Percentiles rank a stretch among this genome's conserved stretches.
Evolutionary conservation across 2,797 vertebrate species (phyloP).

Genomic region (Remorina albescens): DNA sequence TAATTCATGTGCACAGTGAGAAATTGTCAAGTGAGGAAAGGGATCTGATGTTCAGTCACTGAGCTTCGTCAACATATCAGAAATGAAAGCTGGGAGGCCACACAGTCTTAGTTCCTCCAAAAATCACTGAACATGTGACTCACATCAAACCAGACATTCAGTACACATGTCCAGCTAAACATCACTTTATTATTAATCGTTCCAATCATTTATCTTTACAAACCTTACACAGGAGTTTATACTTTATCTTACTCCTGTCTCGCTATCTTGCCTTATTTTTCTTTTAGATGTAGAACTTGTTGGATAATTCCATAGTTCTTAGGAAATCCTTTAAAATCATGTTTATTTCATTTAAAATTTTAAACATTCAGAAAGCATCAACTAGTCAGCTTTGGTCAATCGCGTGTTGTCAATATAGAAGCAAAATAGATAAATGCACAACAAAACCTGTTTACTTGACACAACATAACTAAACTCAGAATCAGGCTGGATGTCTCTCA

Average conservation of each 20-base stretch:
- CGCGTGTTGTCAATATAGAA: too few species aligned
- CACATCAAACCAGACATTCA: not conserved
- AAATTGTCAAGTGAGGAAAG: too few species aligned
- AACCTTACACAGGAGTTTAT: too few species aligned
- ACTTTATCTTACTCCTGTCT: too few species aligned
- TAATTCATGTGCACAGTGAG: not conserved
- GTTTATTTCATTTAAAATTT: too few species aligned
- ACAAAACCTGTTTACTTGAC: constrained; percentile 20
- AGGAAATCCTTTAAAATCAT: too few species aligned
- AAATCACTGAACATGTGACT: not conserved
- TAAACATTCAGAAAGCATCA: too few species aligned
- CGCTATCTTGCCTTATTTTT: too few species aligned
- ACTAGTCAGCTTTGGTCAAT: too few species aligned
- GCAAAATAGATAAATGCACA: not conserved
- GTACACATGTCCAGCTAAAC: not conserved
- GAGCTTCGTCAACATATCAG: not conserved
- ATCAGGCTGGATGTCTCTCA: constrained; percentile 1
- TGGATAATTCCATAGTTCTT: too few species aligned
- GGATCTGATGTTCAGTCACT: not conserved
- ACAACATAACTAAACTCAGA: constrained; percentile 14
- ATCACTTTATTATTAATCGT: not conserved
- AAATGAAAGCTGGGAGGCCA: not conserved
- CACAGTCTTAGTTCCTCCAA: not conserved
- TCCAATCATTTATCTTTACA: not conserved
- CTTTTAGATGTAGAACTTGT: too few species aligned